Base-by-base conservation (phyloP, 2,888 invertebrate genomes). In the Carabus problematicus region DNA sequence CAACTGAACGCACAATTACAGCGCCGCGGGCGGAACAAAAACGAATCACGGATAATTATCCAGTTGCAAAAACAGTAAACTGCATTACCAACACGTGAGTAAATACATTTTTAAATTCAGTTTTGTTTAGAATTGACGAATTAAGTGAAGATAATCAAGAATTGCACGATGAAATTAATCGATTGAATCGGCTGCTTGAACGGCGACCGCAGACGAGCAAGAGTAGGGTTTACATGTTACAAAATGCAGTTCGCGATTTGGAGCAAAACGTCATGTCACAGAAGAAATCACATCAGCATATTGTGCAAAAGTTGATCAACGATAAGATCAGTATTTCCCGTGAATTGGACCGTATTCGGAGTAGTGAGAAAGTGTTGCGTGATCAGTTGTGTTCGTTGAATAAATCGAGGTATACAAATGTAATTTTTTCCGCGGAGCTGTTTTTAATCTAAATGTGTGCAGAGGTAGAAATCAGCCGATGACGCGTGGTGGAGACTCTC, bases 251-350 rank as follows among this genome's bases (percentile, higher is more conserved):
- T 40, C 79, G 77, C 68, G 79, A 80, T 14, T 74, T 84, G 61
- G 84, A 84, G 72, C 81, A 77, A 71, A 82, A 79, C 42, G 81
- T 84, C 0, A 72, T 78, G 0, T 78, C 77, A 45, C 84, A 84
- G 72, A 76, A 84, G 19, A 76, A 76, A 16, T 79, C 80, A n/a
- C 84, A 83, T 75, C 79, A 80, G 55, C 75, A 78, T 49, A 75
- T 83, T 70, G 79, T 84, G 11, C 79, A 81, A 70, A 82, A 82
- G 71, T 73, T 84, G 9, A 77, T 80, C 55, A 76, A 77, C 11
- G 84, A 84, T 60, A 84, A 84, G 73, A 71, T 76, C 9, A 73
- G 75, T 62, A 72, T 84, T 12, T 70, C 73, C 0, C 74, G 75
- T 66, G 80, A 82, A 72, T 69, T 84, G 45, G 79, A 79, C 56